Base-by-base conservation (phyloP, 2,888 invertebrate genomes). In the Stenodema calcarata region DNA sequence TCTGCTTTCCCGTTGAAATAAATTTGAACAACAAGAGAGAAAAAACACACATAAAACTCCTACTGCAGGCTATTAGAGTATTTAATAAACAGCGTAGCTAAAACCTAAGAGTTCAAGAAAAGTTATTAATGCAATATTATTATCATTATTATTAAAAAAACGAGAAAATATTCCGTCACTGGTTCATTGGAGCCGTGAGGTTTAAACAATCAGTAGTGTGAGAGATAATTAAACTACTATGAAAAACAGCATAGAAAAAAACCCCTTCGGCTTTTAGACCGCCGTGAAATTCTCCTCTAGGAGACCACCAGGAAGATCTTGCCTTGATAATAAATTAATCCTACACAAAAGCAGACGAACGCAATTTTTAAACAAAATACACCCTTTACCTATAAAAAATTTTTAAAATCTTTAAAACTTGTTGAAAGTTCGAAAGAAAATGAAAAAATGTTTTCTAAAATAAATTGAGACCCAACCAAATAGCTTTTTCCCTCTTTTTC, bases 241-340 rank as follows among this genome's bases (percentile, higher is more conserved):
- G 23, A 44, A 76, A 41, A 86, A 78, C 85, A 86, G 87, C 87
- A 87, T 86, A 87, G 85, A 85, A 80, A 23, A n/a, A 84, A 70
- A 70, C 73, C 86, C 83, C 81, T 87, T 88, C 87, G 87, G 88
- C 87, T 88, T 87, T 79, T 88, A 87, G 88, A 88, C 88, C 86
- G 88, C 86, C 87, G 70, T 18, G 18, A 82, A 62, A 47, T 84
- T 84, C 73, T 84, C 84, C 75, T 84, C 35, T 44, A 42, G 47
- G 87, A 88, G 88, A 87, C 86, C 87, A 88, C 88, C 87, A 87
- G 85, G 73, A 88, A 88, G 86, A 87, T 87, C 88, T 87, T 88
- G 87, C 81, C 86, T 78, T 54, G 69, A 81, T 54, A 69, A 44
- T 27, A 62, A 62, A 23, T 18, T 62, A 62, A 62, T 18, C 62